A percentile compares a stretch with the other conserved stretches of the same genome.
Conservation (phyloP, 2,797 vertebrate genomes). For the Aldrovandia affinis region DNA sequence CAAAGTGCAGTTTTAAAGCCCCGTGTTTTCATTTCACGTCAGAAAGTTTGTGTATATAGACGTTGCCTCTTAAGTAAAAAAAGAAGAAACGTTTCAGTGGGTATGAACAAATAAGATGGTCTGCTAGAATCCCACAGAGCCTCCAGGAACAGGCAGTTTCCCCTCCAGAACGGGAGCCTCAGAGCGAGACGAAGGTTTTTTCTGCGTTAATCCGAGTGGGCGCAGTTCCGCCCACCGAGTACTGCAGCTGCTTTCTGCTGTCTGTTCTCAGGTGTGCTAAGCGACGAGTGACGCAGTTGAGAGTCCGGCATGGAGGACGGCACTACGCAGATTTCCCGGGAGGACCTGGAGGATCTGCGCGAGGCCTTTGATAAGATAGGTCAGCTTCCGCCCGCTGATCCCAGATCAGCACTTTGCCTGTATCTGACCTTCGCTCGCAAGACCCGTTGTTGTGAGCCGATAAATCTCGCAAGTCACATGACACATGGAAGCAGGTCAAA, state of each 20-base stretch:
- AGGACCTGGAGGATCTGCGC: constrained; percentile 89
- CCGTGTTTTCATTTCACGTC: constrained; percentile 1
- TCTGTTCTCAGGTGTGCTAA: constrained; percentile 42
- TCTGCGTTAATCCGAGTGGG: not conserved
- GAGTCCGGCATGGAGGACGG: constrained; percentile 80
- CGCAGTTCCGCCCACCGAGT: not conserved
- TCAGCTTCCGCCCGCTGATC: constrained; percentile 56
- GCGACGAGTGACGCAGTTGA: constrained; percentile 10
- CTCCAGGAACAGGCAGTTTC: too few relatives aligned
- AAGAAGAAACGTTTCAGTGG: not conserved
- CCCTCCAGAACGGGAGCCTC: not conserved
- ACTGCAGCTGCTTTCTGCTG: not conserved
- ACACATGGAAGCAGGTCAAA: constrained; percentile 39
- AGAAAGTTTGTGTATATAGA: not conserved
- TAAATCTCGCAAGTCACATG: constrained; percentile 12
- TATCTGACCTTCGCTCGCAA: too few relatives aligned
- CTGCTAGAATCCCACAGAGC: too few relatives aligned
- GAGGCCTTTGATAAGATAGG: constrained; percentile 95
- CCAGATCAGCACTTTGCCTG: not conserved
- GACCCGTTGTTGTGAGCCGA: too few relatives aligned
- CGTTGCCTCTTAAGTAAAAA: not conserved
- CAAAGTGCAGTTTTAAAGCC: not conserved
- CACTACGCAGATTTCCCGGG: constrained; percentile 87
- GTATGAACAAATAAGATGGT: not conserved
- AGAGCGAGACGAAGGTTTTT: not conserved